phyloP scores from a whole-genome alignment of 2,888 invertebrate species.

The Tuta absoluta region DNA sequence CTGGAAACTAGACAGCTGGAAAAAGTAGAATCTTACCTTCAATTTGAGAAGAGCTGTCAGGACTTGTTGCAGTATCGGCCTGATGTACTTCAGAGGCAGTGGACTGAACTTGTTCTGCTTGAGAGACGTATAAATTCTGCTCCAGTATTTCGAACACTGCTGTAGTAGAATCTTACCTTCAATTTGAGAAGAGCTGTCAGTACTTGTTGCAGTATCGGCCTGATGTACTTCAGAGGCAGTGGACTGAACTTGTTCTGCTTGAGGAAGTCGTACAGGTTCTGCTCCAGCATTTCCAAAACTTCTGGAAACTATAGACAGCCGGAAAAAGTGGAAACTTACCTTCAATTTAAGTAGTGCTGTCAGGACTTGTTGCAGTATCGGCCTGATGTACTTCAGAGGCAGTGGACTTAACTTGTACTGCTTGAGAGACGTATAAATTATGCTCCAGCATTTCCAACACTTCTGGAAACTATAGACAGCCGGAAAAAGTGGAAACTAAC shows the following conservation, averaged over 20 bases:
- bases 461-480: conserved; percentile 88
- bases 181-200: conserved; percentile 92
- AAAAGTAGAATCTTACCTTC: conserved; percentile 81
- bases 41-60: conserved; percentile 92
- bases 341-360: conserved; percentile 94
- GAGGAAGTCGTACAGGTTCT: conserved; percentile 99
- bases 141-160: conserved; percentile 99
- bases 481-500: conserved; percentile 59
- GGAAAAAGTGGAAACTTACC: conserved; percentile 66
- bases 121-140: conserved; percentile 99
- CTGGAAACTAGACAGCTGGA: conserved; percentile 85
- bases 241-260: conserved; percentile 99
- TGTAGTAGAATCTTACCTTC: conserved; percentile 83
- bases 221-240: conserved; percentile 97
- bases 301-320: conserved; percentile 85
- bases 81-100: conserved; percentile 97
- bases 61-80: conserved; percentile 99
- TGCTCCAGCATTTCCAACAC: conserved; percentile 99
- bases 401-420: conserved; percentile 99
- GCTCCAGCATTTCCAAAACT: conserved; percentile 99
- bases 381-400: conserved; percentile 98
- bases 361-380: conserved; percentile 98
- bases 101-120: conserved; percentile 99
- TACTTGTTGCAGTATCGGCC: conserved; percentile 99
- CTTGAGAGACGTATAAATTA: conserved; percentile 99